Base-by-base conservation (phyloP, 2,113 vertebrate genomes). In the Holacanthus passer region DNA sequence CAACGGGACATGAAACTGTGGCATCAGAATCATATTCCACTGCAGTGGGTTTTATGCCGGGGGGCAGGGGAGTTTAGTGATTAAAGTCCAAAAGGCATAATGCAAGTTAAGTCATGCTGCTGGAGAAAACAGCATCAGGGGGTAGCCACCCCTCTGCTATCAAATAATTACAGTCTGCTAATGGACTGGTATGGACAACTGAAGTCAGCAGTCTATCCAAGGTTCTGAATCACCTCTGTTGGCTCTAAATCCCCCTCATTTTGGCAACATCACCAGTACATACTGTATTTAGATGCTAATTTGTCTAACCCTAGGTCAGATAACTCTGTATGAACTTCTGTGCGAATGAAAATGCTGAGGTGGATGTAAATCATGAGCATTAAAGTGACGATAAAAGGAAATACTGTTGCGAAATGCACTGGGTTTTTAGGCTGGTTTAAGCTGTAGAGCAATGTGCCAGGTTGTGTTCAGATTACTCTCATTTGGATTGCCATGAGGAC, bases 281-380 rank as follows among this genome's bases (percentile, higher is more conserved):
- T 81, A 79, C 87, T 89, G 86, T 87, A 93, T 95, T 94, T 93
- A 91, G 88, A 95, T 94, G 94, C 91, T 93, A 94, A 95, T 94
- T 92, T 94, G 77, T 73, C 82, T 84, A 91, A 94, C 88, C 93
- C 84, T 35, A n/a, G 90, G 91, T 94, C 85, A 89, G 87, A 93
- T 89, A 89, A 86, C 76, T 72, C 60, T 32, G 47, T 73, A 66
- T 85, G 89, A 84, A 91, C 84, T 89, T 92, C 67, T 55, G 80
- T 79, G 70, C 68, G 83, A 85, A 79, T 32, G 77, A 70, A 91
- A 93, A 88, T 86, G 91, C 89, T 93, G 91, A 93, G 77, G 71
- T 88, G 75, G 87, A 87, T 91, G 81, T 92, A 92, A 93, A 91
- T 89, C 81, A 76, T 31, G 32, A 74, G 86, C 52, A 83, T 88